phyloP scores from a whole-genome alignment of 2,113 vertebrate genomes.

The Pao palembangensis region DNA sequence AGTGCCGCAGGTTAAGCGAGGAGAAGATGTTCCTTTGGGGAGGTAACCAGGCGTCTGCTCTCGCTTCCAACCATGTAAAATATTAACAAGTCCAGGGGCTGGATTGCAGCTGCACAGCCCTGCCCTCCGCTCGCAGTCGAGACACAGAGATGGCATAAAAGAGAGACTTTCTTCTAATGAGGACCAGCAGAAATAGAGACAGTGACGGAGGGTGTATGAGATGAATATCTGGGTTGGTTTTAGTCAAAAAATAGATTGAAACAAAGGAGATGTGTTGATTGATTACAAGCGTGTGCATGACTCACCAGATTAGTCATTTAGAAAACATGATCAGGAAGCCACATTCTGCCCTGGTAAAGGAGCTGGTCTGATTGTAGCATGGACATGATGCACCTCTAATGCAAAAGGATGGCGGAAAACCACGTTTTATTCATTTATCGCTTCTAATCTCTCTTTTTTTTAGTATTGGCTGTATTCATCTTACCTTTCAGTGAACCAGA shows the following conservation, averaged over 20 bases:
- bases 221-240: not conserved
- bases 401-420: conserved; percentile 40
- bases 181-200: not conserved
- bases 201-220: not conserved
- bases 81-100: conserved; percentile 63
- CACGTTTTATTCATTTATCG: conserved; percentile 6
- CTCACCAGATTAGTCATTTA: conserved; percentile 29
- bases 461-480: not conserved
- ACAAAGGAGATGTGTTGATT: conserved; percentile 1
- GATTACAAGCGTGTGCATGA: not conserved
- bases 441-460: conserved; percentile 15
- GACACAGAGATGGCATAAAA: conserved; percentile 16
- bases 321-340: conserved; percentile 11
- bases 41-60: conserved; percentile 41
- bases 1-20: conserved; percentile 56
- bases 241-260: not conserved
- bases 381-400: conserved; percentile 48
- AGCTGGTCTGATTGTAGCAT: conserved; percentile 51
- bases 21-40: conserved; percentile 51
- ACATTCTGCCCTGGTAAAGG: conserved; percentile 7
- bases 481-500: not conserved
- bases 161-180: conserved; percentile 24
- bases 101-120: conserved; percentile 21
- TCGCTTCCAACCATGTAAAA: conserved; percentile 57
- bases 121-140: conserved; percentile 28